phyloP scores from a whole-genome alignment of 2,113 vertebrate species.

The Trinectes maculatus region DNA sequence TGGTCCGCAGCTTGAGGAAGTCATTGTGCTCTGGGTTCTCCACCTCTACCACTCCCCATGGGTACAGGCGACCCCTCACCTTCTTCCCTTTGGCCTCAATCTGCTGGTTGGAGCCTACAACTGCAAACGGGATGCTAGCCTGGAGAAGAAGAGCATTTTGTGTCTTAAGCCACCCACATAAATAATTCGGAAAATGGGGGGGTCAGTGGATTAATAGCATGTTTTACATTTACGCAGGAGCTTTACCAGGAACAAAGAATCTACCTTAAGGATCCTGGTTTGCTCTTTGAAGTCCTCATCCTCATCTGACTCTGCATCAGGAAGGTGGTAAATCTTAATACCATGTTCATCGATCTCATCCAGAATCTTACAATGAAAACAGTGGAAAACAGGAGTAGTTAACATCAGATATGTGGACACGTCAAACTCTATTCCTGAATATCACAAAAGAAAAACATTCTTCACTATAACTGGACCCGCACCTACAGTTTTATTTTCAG shows the following conservation, averaged over 20 bases:
- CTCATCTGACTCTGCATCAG: slow-evolving; percentile 97
- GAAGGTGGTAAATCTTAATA: slow-evolving; percentile 98
- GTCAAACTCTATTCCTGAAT: background rate
- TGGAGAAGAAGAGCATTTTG: slow-evolving; percentile 52
- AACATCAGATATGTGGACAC: background rate
- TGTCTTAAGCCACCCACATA: background rate
- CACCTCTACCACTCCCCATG: slow-evolving; percentile 98
- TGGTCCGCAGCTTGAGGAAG: slow-evolving; percentile 97
- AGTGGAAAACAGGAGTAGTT: background rate
- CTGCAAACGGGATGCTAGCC: slow-evolving; percentile 97
- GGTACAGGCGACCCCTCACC: slow-evolving; percentile 95
- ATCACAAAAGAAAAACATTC: background rate
- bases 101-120: slow-evolving; percentile 97
- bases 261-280: slow-evolving; percentile 94
- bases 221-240: background rate
- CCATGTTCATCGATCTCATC: slow-evolving; percentile 98
- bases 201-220: too few relatives aligned
- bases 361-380: slow-evolving; percentile 84
- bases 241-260: background rate
- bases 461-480: background rate
- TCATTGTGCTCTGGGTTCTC: slow-evolving; percentile 99
- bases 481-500: background rate
- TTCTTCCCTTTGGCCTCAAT: slow-evolving; percentile 99
- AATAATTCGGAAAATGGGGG: background rate
- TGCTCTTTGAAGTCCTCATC: slow-evolving; percentile 99